These are phyloP conservation scores for Hoplodrina blanda DNA, from an alignment of 2,888 invertebrate genomes.

Conservation along the genomic window DNA sequence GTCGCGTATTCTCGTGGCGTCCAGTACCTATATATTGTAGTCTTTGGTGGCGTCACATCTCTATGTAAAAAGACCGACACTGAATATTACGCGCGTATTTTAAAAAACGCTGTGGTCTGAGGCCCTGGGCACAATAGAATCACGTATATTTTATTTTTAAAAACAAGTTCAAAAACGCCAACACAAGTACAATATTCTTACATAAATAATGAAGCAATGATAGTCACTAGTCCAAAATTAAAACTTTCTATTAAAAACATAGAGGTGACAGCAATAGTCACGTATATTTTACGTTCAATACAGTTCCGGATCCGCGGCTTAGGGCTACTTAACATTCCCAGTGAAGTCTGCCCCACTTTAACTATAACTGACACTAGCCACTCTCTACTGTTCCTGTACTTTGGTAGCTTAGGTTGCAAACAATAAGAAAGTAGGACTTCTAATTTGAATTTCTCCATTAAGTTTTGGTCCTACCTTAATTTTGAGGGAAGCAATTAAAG, in stretches of 20 bases:
- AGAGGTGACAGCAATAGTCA: constrained; percentile 66
- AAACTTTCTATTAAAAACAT: constrained; percentile 49
- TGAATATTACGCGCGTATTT: no score
- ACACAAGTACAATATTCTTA: no score
- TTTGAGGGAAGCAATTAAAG: not conserved
- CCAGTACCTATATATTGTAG: no score
- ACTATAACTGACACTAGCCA: constrained; percentile 64
- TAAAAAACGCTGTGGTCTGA: no score
- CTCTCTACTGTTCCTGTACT: constrained; percentile 42
- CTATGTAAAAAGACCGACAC: no score
- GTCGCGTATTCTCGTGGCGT: no score
- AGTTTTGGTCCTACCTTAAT: not conserved
- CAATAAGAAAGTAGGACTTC: constrained; percentile 19
- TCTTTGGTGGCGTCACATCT: no score
- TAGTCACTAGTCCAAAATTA: constrained; percentile 3
- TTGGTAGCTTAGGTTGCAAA: constrained; percentile 32
- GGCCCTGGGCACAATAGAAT: no score
- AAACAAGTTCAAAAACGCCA: no score
- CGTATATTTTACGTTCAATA: constrained; percentile 73
- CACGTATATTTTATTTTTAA: no score
- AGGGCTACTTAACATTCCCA: constrained; percentile 80
- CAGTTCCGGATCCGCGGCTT: constrained; percentile 69
- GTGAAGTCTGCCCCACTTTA: constrained; percentile 76
- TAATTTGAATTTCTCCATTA: constrained; percentile 23
- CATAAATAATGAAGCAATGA: not conserved